Evolutionary conservation across 2,797 vertebrate species (phyloP).

Genomic region (Acipenser ruthenus): DNA sequence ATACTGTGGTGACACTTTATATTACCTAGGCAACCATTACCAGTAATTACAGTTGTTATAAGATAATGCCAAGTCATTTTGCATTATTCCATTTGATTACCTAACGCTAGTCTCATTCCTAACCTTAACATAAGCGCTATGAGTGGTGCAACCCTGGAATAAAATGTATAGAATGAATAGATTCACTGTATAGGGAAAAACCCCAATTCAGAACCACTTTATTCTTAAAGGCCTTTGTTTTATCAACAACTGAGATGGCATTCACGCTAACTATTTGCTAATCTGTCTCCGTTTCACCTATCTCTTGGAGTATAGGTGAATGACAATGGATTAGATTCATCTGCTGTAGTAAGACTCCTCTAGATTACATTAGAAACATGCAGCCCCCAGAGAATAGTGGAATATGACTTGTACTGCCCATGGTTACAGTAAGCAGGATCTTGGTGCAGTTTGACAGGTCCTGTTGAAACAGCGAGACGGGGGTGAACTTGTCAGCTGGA

Average conservation of each 20-base stretch:
- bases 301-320: neutral
- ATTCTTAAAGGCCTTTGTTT: neutral
- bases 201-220: neutral
- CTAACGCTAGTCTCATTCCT: too few species aligned
- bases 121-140: too few species aligned
- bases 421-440: neutral
- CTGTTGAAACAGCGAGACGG: neutral
- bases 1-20: too few species aligned
- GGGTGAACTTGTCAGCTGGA: too few species aligned
- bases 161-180: too few species aligned
- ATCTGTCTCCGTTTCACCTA: neutral
- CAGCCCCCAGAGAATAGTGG: neutral
- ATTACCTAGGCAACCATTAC: too few species aligned
- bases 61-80: too few species aligned
- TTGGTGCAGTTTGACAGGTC: constrained; percentile 15
- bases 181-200: too few species aligned
- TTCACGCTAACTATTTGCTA: neutral
- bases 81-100: too few species aligned
- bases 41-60: too few species aligned
- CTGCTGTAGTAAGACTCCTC: neutral
- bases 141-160: too few species aligned
- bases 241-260: constrained; percentile 7
- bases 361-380: neutral
- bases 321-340: neutral
- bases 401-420: neutral